Base-by-base conservation (phyloP, 2,888 invertebrate species). In the Napeogenes inachia region DNA sequence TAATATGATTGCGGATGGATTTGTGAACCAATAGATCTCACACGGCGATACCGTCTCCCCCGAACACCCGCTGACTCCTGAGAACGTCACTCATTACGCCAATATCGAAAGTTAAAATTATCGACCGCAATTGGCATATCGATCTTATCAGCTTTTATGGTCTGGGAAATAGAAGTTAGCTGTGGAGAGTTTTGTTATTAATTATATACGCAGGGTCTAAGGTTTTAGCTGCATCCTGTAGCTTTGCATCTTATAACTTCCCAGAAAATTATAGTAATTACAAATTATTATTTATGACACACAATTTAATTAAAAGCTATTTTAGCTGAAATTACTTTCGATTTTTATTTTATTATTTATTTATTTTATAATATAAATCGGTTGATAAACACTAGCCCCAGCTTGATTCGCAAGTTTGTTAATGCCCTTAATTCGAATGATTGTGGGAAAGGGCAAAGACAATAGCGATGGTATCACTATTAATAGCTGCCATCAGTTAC, bases 371-470 rank as follows among this genome's bases (percentile, higher is more conserved):
- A 21, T 21, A 21, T 21, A 10, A 45, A 45, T 35, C 6, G 55
- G 61, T 65, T 57, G 21, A 21, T 21, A 21, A 21, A 65, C 61
- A 47, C 53, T 47, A 59, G 57, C 62, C 65, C 56, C 46, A 56
- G 58, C 54, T 54, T 57, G 3, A 42, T 50, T 57, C 58, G 61
- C 64, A 50, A 63, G 71, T 73, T 71, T 42, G 68, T 61, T 66
- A 67, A 68, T 68, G 63, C 78, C 75, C 66, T 62, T 77, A 77
- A 78, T 76, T 73, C 74, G 68, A 71, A 73, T 80, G 82, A 83
- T 85, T 86, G 82, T 87, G 86, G 85, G 88, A 87, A 86, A 82
- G 81, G 78, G 77, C 84, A 87, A 88, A 89, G 87, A 89, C 89
- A 87, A 89, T 85, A 73, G 79, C 73, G 88, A 89, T 89, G 78